phyloP scores from a whole-genome alignment of 2,113 vertebrate species.

The Alaudala cheleensis region DNA sequence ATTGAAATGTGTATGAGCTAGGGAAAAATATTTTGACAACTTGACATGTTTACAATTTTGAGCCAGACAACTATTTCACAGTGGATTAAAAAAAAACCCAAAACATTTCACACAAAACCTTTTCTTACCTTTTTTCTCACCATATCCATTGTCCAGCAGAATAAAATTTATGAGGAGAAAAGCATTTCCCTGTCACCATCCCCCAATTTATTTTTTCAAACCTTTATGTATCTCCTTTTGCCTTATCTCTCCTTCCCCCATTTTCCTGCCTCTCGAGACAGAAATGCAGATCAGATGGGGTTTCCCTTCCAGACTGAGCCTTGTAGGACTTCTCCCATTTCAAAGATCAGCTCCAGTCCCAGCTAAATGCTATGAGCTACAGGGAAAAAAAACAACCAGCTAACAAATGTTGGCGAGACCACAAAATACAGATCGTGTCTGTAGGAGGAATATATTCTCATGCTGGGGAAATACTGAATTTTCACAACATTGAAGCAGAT shows the following conservation, averaged over 20 bases:
- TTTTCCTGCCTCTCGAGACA: background rate
- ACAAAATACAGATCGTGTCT: constrained; percentile 19
- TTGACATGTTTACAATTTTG: background rate
- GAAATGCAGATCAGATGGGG: background rate
- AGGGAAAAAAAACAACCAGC: background rate
- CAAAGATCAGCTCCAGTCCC: background rate
- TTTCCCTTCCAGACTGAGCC: background rate
- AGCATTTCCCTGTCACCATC: background rate
- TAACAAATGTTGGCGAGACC: background rate
- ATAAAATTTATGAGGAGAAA: background rate
- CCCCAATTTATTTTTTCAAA: background rate
- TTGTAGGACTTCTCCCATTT: background rate
- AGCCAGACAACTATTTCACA: background rate
- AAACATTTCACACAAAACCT: background rate
- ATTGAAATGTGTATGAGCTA: background rate
- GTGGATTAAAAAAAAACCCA: background rate
- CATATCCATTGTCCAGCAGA: background rate
- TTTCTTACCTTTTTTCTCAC: background rate
- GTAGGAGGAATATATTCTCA: constrained; percentile 59
- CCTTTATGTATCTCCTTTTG: background rate
- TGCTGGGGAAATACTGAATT: constrained; percentile 57
- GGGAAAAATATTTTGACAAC: background rate
- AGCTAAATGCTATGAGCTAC: background rate
- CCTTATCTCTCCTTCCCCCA: background rate
- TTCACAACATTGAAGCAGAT: constrained; percentile 52